A percentile compares a stretch with the other conserved stretches of the same genome.
phyloP scores from a whole-genome alignment of 2,888 invertebrate species.

The Metacarcinus magister region DNA sequence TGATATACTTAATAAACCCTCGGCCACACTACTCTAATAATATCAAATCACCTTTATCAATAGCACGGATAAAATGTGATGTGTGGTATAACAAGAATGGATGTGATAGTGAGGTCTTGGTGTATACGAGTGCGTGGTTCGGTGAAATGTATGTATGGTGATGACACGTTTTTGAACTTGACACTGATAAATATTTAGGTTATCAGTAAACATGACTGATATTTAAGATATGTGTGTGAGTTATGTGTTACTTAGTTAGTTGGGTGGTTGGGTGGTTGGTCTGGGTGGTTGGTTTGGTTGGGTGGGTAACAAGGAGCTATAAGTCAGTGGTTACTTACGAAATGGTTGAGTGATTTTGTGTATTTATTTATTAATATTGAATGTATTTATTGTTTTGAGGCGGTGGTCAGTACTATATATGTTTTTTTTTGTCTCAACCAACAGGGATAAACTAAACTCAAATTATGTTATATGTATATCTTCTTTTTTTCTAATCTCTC shows the following conservation, averaged over 20 bases:
- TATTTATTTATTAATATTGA: background rate
- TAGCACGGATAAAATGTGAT: background rate
- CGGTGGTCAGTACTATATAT: background rate
- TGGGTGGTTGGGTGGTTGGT: background rate
- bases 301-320: too few relatives aligned
- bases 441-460: background rate
- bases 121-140: too few relatives aligned
- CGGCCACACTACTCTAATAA: background rate
- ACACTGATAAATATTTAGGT: background rate
- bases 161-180: background rate
- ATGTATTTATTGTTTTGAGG: background rate
- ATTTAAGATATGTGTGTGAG: background rate
- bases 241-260: background rate
- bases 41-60: background rate
- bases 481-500: background rate
- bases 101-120: too few relatives aligned
- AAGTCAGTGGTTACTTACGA: background rate
- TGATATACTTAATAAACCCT: background rate
- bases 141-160: background rate
- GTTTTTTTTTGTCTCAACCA: background rate
- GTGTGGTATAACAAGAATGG: too few relatives aligned
- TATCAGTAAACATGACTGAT: background rate
- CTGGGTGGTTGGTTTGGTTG: background rate
- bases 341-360: background rate
- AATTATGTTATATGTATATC: background rate